Conservation (phyloP, 2,113 vertebrate species). For the Dolichotis patagonum region DNA sequence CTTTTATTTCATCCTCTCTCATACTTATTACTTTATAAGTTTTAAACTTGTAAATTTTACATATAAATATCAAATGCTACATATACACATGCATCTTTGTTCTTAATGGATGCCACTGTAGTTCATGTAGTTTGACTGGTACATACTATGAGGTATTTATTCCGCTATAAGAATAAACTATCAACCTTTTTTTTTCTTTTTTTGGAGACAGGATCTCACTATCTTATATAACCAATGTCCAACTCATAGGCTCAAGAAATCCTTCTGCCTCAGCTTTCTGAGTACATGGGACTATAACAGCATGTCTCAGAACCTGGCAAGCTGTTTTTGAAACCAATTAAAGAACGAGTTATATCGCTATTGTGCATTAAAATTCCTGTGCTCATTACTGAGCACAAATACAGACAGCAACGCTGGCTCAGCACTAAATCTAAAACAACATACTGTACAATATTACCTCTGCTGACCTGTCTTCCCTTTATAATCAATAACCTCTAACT, state of each 20-base stretch:
- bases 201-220: neutral
- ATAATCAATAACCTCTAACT: neutral
- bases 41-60: neutral
- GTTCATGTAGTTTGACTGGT: neutral
- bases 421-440: neutral
- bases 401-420: neutral
- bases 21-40: neutral
- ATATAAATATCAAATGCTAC: neutral
- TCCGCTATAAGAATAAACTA: neutral
- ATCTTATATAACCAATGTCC: neutral
- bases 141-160: neutral
- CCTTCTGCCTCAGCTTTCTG: neutral
- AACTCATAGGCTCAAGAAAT: neutral
- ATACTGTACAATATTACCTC: neutral
- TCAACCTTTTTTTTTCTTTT: neutral
- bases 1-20: neutral
- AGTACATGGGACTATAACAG: no score
- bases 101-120: neutral
- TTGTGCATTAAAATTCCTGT: neutral
- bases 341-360: neutral
- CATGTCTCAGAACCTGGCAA: neutral
- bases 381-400: neutral
- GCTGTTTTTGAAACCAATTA: constrained; percentile 4
- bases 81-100: neutral
- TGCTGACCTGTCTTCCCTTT: neutral